These are phyloP conservation scores for Terebella lapidaria DNA, from an alignment of 2,888 invertebrate genomes.

Conservation along the genomic window DNA sequence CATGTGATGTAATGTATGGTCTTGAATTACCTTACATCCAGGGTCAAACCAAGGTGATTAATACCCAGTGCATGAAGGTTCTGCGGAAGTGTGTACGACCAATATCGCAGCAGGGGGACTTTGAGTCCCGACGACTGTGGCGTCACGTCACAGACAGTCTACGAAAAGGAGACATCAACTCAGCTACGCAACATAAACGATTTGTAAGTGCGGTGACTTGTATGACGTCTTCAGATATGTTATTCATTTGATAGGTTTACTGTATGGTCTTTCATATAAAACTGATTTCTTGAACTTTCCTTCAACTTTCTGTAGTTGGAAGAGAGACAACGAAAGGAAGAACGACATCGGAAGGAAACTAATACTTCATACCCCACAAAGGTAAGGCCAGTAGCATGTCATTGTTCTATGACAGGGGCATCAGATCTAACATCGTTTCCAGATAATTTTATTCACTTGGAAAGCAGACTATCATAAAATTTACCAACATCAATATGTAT, in stretches of 20 bases:
- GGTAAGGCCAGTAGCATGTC: slow-evolving; percentile 33
- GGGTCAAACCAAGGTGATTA: slow-evolving; percentile 39
- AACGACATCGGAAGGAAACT: slow-evolving; percentile 43
- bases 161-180: slow-evolving; percentile 48
- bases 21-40: slow-evolving; percentile 20
- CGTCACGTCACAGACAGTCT: slow-evolving; percentile 55
- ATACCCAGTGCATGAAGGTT: slow-evolving; percentile 28
- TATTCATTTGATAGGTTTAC: background rate
- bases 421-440: no score
- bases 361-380: slow-evolving; percentile 43
- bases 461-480: background rate
- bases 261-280: background rate
- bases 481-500: background rate
- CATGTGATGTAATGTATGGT: background rate
- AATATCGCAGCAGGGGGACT: slow-evolving; percentile 49
- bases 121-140: slow-evolving; percentile 57
- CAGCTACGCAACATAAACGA: slow-evolving; percentile 54
- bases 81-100: slow-evolving; percentile 53
- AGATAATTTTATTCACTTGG: no score
- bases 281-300: no score
- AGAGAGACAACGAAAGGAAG: slow-evolving; percentile 48
- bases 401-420: no score
- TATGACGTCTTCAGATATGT: background rate
- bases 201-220: slow-evolving; percentile 34
- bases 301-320: slow-evolving; percentile 38